Evolutionary conservation across 30 jellyfish, hydroid and myxozoan genomes (phyloP), one percentile per base, ranked within the genome.

Genomic region (Nemopilema nomurai): DNA sequence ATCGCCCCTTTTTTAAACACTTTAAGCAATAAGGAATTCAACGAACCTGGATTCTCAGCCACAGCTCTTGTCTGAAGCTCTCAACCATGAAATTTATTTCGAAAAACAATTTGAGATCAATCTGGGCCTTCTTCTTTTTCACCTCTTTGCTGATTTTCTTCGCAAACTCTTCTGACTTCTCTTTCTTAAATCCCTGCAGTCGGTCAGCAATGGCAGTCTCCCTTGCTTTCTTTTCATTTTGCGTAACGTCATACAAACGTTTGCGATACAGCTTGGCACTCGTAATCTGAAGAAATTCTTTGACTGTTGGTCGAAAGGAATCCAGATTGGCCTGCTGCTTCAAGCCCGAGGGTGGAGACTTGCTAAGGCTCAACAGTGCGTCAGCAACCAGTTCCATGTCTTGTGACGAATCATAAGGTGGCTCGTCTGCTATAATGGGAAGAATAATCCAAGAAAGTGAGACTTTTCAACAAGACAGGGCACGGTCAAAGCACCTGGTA

Each of bases 21-120:
- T 20, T 16, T 1, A 26, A 26, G 16, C 0, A 71, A 28, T 13
- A 21, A 0, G 0, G 18, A 18, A 16, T 3, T 9, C 22, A 25
- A 77, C 75, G 1, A 1, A 84, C 93, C 83, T 84, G 93, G 0
- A 84, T 73, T 84, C 85, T 62, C 23, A 84, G 41, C 93, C 93
- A 84, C 8, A 84, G 70, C 52, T 84, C 93, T 74, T 84, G 93
- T 66, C 93, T 74, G 32, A 67, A 84, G 49, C 50, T 65, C 23
- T 84, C 75, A 17, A 49, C 31, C 57, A 74, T 65, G 4, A 74
- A 16, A 62, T 24, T 51, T 49, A 84, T 84, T 50, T 84, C 84
- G 67, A 67, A 74, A 16, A 4, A 17, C 17, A 65, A 64, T 33
- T 68, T 84, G 25, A 51, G 69, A 31, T 73, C 82, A 7, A 84